Evolutionary conservation across 1,140 invertebrate species (phyloP).

Genomic region (fruit fly (Drosophila melanogaster)): Release_6_plus_ISO1_MT NT_033777.3:28154001-28154500

Average conservation of each 20-base stretch:
- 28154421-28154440: too few species aligned
- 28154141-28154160: slow-evolving; percentile 63
- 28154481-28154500: too few species aligned
- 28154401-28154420: slow-evolving; percentile 5
- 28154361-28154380: slow-evolving; percentile 31
- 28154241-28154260: slow-evolving; percentile 81
- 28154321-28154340: slow-evolving; percentile 30
- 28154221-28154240: slow-evolving; percentile 27
- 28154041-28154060: slow-evolving; percentile 12
- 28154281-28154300: slow-evolving; percentile 80
- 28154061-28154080: slow-evolving; percentile 75
- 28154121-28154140: slow-evolving; percentile 50
- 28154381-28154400: slow-evolving; percentile 9
- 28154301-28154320: slow-evolving; percentile 46
- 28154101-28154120: slow-evolving; percentile 57
- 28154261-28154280: slow-evolving; percentile 80
- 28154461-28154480: too few species aligned
- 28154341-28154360: slow-evolving; percentile 76
- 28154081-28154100: slow-evolving; percentile 67
- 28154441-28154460: too few species aligned
- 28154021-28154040: slow-evolving; percentile 21
- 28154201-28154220: neutral
- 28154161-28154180: slow-evolving; percentile 38
- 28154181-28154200: slow-evolving; percentile 7
- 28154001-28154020: slow-evolving; percentile 19